Percentiles rank a stretch among this genome's conserved stretches.
These are phyloP conservation scores for Prionailurus viverrinus DNA, from an alignment of 2,113 vertebrate genomes.

Conservation along the genomic window DNA sequence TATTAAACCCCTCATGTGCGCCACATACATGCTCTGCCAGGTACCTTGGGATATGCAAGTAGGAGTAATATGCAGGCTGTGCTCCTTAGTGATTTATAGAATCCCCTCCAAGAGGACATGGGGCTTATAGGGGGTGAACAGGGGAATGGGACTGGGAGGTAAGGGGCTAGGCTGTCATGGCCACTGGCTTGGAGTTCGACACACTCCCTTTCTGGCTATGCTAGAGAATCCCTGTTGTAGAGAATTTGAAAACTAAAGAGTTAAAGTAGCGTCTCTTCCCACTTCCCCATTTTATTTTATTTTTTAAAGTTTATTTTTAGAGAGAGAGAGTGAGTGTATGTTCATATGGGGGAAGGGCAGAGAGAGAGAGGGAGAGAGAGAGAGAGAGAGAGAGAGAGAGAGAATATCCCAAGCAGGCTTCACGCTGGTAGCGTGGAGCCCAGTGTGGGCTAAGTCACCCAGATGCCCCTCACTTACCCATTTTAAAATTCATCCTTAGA, in stretches of 20 bases:
- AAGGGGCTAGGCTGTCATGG: neutral
- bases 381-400: too few species aligned
- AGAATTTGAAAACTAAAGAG: conserved; percentile 43
- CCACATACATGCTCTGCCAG: neutral
- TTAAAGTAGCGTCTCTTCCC: neutral
- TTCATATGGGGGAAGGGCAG: too few species aligned
- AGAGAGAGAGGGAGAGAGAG: too few species aligned
- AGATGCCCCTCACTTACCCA: neutral
- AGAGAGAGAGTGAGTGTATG: too few species aligned
- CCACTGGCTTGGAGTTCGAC: neutral
- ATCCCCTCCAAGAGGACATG: neutral
- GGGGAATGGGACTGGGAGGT: neutral
- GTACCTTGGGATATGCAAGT: neutral
- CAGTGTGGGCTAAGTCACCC: too few species aligned
- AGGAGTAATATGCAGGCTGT: neutral
- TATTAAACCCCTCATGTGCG: neutral
- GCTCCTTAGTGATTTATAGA: neutral
- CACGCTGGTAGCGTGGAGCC: too few species aligned
- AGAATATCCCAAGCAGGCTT: too few species aligned
- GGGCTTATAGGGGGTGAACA: neutral
- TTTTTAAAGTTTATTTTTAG: too few species aligned
- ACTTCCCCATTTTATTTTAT: neutral
- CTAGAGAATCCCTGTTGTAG: neutral
- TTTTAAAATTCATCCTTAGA: conserved; percentile 28
- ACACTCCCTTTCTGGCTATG: neutral